Base-by-base conservation (phyloP, 2,113 vertebrate species). In the Centropus unirufus region DNA sequence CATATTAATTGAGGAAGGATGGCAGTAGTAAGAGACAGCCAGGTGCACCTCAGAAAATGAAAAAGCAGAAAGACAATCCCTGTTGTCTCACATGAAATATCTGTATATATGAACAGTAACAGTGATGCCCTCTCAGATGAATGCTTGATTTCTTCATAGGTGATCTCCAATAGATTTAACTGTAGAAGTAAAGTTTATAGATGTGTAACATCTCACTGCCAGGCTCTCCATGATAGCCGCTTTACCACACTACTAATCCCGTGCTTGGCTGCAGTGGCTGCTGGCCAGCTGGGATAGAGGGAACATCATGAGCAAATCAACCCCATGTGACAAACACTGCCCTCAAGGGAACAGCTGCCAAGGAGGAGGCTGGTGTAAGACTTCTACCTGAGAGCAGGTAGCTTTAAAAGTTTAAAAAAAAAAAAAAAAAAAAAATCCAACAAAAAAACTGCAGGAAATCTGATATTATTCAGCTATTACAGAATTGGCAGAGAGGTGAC, bases 61-160 rank as follows among this genome's bases (percentile, higher is more conserved):
- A 30, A 46, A 59, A 26, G 42, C 54, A 80, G 58, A 12, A 52
- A 36, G 42, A 58, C 4, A 64, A 12, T 8, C 17, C 14, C 5
- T 52, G 42, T 6, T 44, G 62, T n/a, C 2, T 0, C 7, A 14
- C 15, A 8, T 14, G 18, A 62, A 62, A 6, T 32, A 44, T 4
- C 61, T 54, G 47, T 12, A 21, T 5, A 4, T 4, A 34, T 49
- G 22, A 49, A 49, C 23, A 49, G 69, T 30, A 18, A 32, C 3
- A n/a, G 73, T 32, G 32, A 67, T 11, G 21, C 9, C 6, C 11
- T 4, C 68, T 67, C 40, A 17, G 30, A 61, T 67, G 62, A 47
- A 22, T 9, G 14, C 24, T 4, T n/a, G 29, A 30, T 39, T 26
- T 52, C 68, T 40, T 63, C 57, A 44, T 2, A 34, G 29, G 42